Conservation (phyloP, 2,797 vertebrate genomes). For the Protosalanx chinensis region DNA sequence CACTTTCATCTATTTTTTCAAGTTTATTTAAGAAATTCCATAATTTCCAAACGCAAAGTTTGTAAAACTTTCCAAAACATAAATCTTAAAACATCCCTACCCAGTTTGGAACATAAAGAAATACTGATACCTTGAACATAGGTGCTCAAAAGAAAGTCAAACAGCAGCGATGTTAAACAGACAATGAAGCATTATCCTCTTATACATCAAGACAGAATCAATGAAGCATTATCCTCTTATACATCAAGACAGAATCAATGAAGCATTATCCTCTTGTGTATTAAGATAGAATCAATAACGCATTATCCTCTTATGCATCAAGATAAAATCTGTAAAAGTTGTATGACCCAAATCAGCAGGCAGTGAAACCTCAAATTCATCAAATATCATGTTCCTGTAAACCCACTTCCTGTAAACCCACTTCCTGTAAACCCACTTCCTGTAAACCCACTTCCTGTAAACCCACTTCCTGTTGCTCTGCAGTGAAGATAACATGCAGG, state of each 20-base stretch:
- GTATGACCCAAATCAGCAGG: not conserved
- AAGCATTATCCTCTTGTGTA: no score
- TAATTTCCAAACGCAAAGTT: constrained; percentile 19
- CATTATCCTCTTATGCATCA: not conserved
- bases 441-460: not conserved
- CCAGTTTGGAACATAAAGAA: constrained; percentile 3
- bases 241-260: not conserved
- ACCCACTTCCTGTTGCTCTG: not conserved
- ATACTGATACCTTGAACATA: constrained; percentile 5
- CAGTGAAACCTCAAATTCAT: constrained; percentile 7
- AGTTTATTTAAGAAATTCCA: constrained; percentile 60
- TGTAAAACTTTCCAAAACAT: constrained; percentile 17
- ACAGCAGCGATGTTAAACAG: not conserved
- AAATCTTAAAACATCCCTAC: not conserved
- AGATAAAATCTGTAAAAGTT: not conserved
- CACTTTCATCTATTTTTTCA: constrained; percentile 13
- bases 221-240: not conserved
- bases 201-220: not conserved
- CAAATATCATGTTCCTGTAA: not conserved
- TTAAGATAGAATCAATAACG: not conserved
- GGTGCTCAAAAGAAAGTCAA: not conserved
- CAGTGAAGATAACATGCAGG: not conserved
- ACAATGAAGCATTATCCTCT: not conserved
- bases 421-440: not conserved
- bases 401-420: not conserved